phyloP scores from a whole-genome alignment of 2,888 invertebrate species.

The Orchesella flavescens region DNA sequence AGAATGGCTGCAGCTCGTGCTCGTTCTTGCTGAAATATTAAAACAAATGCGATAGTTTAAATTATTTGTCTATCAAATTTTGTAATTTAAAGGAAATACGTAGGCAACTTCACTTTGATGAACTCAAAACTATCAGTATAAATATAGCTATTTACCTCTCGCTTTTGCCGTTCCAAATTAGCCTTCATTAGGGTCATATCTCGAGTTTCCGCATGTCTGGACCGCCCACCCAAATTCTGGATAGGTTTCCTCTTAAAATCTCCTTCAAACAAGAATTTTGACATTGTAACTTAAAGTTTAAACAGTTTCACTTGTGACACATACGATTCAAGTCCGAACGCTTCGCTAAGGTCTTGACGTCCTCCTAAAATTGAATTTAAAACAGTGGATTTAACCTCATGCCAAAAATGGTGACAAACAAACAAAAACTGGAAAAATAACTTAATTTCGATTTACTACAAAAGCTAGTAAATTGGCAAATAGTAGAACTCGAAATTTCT shows the following conservation, averaged over 20 bases:
- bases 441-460: too few relatives aligned
- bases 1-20: conserved; percentile 58
- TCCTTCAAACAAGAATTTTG: conserved; percentile 83
- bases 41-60: too few relatives aligned
- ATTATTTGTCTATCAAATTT: too few relatives aligned
- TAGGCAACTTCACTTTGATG: too few relatives aligned
- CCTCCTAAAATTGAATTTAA: not conserved
- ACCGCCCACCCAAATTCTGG: conserved; percentile 92
- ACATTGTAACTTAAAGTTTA: conserved; percentile 40
- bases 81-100: too few relatives aligned
- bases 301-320: not conserved
- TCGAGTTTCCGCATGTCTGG: conserved; percentile 80
- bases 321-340: too few relatives aligned
- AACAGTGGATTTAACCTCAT: not conserved
- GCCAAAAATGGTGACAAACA: too few relatives aligned
- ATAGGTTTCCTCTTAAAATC: conserved; percentile 89
- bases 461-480: too few relatives aligned
- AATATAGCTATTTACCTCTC: conserved; percentile 80
- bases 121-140: not conserved
- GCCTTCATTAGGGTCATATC: conserved; percentile 86
- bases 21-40: conserved; percentile 77
- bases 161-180: conserved; percentile 88
- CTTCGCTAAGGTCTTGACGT: not conserved
- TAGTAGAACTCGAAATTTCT: too few relatives aligned
- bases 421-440: too few relatives aligned